Evolutionary conservation across 2,113 vertebrate genomes (phyloP).

Genomic region (Gnathonemus longibarbis): DNA sequence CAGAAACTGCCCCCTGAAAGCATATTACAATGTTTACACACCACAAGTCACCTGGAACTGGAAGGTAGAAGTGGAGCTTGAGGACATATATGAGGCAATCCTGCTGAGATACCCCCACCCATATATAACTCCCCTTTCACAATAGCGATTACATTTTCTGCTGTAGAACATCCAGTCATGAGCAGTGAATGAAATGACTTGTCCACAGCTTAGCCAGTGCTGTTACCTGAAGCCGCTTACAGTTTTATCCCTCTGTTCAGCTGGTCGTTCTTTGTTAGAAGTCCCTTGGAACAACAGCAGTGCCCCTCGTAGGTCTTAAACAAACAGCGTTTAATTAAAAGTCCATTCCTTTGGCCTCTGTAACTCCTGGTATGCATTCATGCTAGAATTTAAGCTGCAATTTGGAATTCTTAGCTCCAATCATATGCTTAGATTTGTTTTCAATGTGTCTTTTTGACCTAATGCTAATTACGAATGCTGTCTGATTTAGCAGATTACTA

Average conservation of each 20-base stretch:
- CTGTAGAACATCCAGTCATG: neutral
- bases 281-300: neutral
- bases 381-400: neutral
- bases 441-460: neutral
- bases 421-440: neutral
- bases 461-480: neutral
- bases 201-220: neutral
- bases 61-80: neutral
- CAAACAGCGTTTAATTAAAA: neutral
- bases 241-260: neutral
- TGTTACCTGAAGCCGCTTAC: neutral
- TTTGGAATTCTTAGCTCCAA: neutral
- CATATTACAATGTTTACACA: neutral
- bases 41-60: neutral
- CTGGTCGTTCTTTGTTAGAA: neutral
- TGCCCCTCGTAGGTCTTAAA: neutral
- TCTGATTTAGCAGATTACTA: neutral
- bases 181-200: neutral
- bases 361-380: neutral
- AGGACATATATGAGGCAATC: neutral
- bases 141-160: neutral
- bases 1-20: neutral
- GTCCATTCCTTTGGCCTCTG: neutral
- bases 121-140: neutral
- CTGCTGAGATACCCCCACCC: neutral